Evolutionary conservation across 2,113 vertebrate genomes (phyloP).

Genomic region (Leptocoma aspasia): DNA sequence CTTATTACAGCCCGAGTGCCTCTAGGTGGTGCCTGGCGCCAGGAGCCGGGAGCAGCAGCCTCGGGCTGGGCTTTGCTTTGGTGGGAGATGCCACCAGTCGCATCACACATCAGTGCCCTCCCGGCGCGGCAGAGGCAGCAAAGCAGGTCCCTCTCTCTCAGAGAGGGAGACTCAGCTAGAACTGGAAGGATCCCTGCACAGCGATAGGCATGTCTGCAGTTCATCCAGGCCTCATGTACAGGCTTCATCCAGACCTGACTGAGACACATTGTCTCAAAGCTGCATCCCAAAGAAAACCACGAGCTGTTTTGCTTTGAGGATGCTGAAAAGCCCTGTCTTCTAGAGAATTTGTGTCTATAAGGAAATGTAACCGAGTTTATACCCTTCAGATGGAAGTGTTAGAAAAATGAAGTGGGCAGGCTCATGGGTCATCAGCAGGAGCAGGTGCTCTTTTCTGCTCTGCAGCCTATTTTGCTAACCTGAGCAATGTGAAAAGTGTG

Average conservation of each 20-base stretch:
- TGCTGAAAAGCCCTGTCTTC: background rate
- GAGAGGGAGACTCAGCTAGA: background rate
- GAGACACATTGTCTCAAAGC: background rate
- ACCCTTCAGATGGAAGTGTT: background rate
- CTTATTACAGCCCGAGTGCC: conserved; percentile 3
- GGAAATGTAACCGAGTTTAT: background rate
- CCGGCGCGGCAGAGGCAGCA: background rate
- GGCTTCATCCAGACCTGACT: background rate
- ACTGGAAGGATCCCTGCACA: background rate
- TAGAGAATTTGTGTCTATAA: background rate
- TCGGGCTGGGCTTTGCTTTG: background rate
- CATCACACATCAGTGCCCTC: accelerated
- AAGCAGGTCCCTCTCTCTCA: background rate
- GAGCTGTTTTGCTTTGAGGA: background rate
- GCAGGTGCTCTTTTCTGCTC: background rate
- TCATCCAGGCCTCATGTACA: background rate
- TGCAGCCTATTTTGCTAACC: background rate
- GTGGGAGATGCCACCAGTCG: background rate
- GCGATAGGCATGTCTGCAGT: accelerated
- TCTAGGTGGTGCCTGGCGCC: conserved; percentile 69
- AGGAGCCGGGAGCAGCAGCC: background rate
- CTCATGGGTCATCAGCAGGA: background rate
- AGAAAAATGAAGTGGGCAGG: background rate
- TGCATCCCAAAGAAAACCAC: background rate
- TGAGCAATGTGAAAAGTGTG: background rate